Base-by-base conservation (phyloP, 2,113 vertebrate genomes). In the Pithys albifrons region DNA sequence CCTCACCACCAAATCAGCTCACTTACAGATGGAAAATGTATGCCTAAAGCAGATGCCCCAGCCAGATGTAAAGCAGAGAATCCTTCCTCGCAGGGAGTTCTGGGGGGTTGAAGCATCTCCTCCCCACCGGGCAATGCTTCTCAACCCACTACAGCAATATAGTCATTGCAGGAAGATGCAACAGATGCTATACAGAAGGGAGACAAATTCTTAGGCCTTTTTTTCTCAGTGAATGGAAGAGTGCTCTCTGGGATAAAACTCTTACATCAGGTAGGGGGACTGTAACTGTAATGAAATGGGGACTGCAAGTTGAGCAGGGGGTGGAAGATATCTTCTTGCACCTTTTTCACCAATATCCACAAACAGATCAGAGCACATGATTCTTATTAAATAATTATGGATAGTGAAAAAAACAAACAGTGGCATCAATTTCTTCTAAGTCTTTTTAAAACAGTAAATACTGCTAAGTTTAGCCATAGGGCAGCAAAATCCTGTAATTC, bases 401-500 rank as follows among this genome's bases (percentile, higher is more conserved):
- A 14, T 14, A 19, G 12, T 37, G 24, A 67, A 17, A 67, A 75
- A 89, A 94, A 93, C 27, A n/a, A n/a, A n/a, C 23, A 49, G 18
- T 19, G 78, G 14, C 14, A 77, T 31, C 27, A 11, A 31, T 76
- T 88, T 88, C 3, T 85, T 85, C 27, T 22, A 57, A 45, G 33
- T 65, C 52, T 64, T 59, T 94, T 69, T 28, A 91, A 65, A 95
- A 39, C 62, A 75, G 28, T 70, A 89, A 89, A 65, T 85, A 65
- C n/a, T 39, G 14, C 8, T 72, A 88, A 39, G 8, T 93, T 93
- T 94, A 90, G 64, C 52, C 39, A 88, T 19, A 20, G 84, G 55
- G 52, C 61, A 94, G 72, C 2, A 27, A 88, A 94, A 86, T 25
- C 25, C 76, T 86, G 41, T 90, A 92, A 87, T 91, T 93, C 75